Conservation (phyloP, 1,140 invertebrate species). For the Drosophila busckii region DNA sequence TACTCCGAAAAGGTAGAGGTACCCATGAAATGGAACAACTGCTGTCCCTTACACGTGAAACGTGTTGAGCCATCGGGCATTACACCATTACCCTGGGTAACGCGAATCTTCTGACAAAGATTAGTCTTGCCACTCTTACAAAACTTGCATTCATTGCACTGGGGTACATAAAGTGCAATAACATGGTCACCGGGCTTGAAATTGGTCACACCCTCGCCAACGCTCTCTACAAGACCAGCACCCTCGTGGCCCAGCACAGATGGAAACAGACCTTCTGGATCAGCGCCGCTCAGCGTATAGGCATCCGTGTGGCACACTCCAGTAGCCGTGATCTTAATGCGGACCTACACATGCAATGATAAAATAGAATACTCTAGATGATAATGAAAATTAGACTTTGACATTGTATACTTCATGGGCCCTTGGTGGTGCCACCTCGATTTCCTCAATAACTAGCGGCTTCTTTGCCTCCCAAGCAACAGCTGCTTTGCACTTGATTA, state of each 20-base stretch:
- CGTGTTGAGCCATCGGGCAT: constrained; percentile 98
- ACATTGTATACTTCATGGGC: constrained; percentile 82
- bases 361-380: neutral
- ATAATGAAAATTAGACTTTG: constrained; percentile 2
- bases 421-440: constrained; percentile 97
- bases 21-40: constrained; percentile 98
- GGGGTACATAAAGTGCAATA: constrained; percentile 96
- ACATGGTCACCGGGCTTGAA: constrained; percentile 96
- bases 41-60: constrained; percentile 93
- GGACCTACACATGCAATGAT: constrained; percentile 79
- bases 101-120: constrained; percentile 95
- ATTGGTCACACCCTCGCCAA: constrained; percentile 94
- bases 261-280: constrained; percentile 97
- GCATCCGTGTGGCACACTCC: constrained; percentile 99
- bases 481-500: constrained; percentile 93
- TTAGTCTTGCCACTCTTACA: constrained; percentile 98
- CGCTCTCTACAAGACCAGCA: constrained; percentile 96
- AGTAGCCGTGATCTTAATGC: constrained; percentile 89
- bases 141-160: constrained; percentile 98
- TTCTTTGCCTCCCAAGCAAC: constrained; percentile 94
- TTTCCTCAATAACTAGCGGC: constrained; percentile 91
- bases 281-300: constrained; percentile 94
- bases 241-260: constrained; percentile 96
- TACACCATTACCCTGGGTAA: constrained; percentile 91
- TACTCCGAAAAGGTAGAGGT: constrained; percentile 98